phyloP scores from a whole-genome alignment of 2,888 invertebrate genomes.

The Oscheius myriophilus region DNA sequence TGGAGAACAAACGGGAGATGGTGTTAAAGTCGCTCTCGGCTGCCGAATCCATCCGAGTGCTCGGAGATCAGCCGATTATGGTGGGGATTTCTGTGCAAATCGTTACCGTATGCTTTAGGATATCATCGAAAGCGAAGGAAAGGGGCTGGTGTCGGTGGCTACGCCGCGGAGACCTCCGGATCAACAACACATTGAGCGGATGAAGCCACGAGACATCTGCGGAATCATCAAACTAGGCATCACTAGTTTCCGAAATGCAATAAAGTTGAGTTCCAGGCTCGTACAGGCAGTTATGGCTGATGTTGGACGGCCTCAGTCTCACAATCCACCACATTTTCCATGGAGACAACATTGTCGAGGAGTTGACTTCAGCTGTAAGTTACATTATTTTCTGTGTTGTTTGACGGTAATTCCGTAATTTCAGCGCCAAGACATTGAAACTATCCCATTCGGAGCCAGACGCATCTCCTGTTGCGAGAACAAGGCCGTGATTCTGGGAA shows the following conservation, averaged over 20 bases:
- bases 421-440: constrained; percentile 42
- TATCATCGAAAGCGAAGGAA: constrained; percentile 9
- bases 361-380: constrained; percentile 15
- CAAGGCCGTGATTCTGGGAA: constrained; percentile 40
- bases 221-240: constrained; percentile 10
- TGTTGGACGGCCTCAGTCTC: constrained; percentile 16
- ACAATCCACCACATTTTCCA: constrained; percentile 23
- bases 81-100: too few relatives aligned
- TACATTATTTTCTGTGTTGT: too few relatives aligned
- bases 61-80: constrained; percentile 32
- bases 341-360: constrained; percentile 23
- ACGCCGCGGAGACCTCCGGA: constrained; percentile 2
- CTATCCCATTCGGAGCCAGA: constrained; percentile 39
- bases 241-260: neutral
- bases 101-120: neutral
- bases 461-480: constrained; percentile 37
- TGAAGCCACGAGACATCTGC: constrained; percentile 1
- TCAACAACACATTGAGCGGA: neutral
- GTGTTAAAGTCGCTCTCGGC: constrained; percentile 28
- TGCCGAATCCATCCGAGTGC: constrained; percentile 20
- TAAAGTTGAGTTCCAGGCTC: too few relatives aligned
- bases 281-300: constrained; percentile 22
- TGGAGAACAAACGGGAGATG: constrained; percentile 27
- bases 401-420: too few relatives aligned
- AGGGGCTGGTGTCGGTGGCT: neutral